Evolutionary conservation across 2,888 invertebrate genomes (phyloP).

Genomic region (Iphiclides podalirius): DNA sequence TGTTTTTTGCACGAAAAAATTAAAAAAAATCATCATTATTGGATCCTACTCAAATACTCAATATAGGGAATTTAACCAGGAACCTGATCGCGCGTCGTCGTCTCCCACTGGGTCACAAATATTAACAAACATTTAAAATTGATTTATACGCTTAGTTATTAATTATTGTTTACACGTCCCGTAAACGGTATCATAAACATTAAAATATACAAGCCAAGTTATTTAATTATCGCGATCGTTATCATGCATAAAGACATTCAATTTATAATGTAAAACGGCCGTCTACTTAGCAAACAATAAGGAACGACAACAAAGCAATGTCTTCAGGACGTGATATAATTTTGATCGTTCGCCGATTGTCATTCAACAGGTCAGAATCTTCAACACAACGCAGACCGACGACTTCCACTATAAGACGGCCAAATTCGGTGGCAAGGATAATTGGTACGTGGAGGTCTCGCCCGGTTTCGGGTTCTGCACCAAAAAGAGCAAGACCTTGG

Average conservation of each 20-base stretch:
- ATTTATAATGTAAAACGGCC: constrained; percentile 3
- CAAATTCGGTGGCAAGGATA: constrained; percentile 29
- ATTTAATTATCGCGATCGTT: constrained; percentile 5
- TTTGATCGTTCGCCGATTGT: too few relatives aligned
- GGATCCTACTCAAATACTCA: too few relatives aligned
- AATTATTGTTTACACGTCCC: neutral
- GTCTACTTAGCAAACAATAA: constrained; percentile 10
- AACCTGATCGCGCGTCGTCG: too few relatives aligned
- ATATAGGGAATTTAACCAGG: too few relatives aligned
- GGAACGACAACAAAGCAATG: constrained; percentile 3
- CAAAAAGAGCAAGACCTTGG: constrained; percentile 33
- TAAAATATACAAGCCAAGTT: constrained; percentile 5
- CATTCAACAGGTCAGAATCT: constrained; percentile 27
- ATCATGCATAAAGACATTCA: constrained; percentile 4
- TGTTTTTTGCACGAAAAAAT: too few relatives aligned
- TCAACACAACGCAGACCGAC: constrained; percentile 44
- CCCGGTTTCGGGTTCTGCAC: constrained; percentile 46
- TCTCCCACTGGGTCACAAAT: too few relatives aligned
- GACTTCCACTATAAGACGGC: constrained; percentile 26
- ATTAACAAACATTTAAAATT: too few relatives aligned
- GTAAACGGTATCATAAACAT: neutral
- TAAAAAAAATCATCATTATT: too few relatives aligned
- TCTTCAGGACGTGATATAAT: too few relatives aligned
- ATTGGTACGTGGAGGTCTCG: constrained; percentile 33
- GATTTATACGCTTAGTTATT: too few relatives aligned